Base-by-base conservation (phyloP, 2,888 invertebrate species). In the Polydrusus pterygomalis region DNA sequence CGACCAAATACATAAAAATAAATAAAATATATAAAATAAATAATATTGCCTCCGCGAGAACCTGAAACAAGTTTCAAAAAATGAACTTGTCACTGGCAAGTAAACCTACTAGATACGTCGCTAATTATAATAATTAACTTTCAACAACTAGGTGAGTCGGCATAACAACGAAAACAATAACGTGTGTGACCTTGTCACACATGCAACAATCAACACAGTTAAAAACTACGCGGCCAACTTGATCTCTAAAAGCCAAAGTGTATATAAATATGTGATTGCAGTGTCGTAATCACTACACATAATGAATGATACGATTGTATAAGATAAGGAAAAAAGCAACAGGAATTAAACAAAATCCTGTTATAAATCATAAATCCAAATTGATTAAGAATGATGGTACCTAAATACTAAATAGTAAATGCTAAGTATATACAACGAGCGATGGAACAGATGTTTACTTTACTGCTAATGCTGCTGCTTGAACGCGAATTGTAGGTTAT, bases 121-220 rank as follows among this genome's bases (percentile, higher is more conserved):
- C 38, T 60, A 60, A 51, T 60, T 10, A 60, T 60, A 34, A 51
- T 56, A 60, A 60, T 60, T 60, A 38, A 38, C 15, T 38, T 10
- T 38, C 38, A 38, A 38, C 38, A 38, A 18, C 58, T 38, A 15
- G 17, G 34, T 58, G 38, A 60, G 38, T 45, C 63, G 63, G 30
- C 47, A 64, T 64, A 64, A 47, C 45, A 49, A 64, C 45, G 49
- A 45, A 45, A 64, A 47, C 17, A 47, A 64, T 47, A 64, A 34
- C 45, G 49, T 20, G 34, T 18, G 68, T 64, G 74, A 70, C 74
- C 74, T 74, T 74, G 74, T 64, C 70, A 74, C 74, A 64, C 56
- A 70, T 70, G 56, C 60, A 67, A 25, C 56, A 70, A 64, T 47
- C 60, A 67, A 25, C 70, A 25, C 34, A 54, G 38, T 40, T 18